phyloP scores from a whole-genome alignment of 23 tunicate species.

The Halocynthia aurantium region DNA sequence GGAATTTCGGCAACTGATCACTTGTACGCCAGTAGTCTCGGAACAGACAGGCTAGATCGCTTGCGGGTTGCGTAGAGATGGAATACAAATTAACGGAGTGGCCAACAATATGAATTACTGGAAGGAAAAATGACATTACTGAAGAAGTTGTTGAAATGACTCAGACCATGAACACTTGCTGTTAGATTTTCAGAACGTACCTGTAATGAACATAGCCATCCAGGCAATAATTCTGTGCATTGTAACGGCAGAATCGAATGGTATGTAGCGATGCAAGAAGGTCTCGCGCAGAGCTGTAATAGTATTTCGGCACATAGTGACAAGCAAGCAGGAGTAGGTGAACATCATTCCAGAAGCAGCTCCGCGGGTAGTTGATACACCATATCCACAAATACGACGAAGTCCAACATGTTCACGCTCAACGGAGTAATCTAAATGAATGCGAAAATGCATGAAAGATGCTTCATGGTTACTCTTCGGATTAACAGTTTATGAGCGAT shows the following conservation, averaged over 20 bases:
- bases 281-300: slow-evolving; percentile 81
- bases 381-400: slow-evolving; percentile 60
- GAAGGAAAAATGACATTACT: not conserved
- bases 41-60: slow-evolving; percentile 66
- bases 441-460: not conserved
- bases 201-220: slow-evolving; percentile 70
- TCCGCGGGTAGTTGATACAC: slow-evolving; percentile 58
- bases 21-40: slow-evolving; percentile 62
- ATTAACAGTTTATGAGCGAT: no score
- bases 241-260: slow-evolving; percentile 76
- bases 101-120: slow-evolving; percentile 66
- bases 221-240: slow-evolving; percentile 80
- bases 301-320: slow-evolving; percentile 85
- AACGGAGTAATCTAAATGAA: slow-evolving; percentile 53
- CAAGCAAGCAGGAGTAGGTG: slow-evolving; percentile 74
- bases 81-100: slow-evolving; percentile 82
- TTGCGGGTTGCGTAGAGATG: slow-evolving; percentile 71
- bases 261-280: slow-evolving; percentile 84
- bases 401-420: slow-evolving; percentile 62
- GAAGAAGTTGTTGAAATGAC: no score
- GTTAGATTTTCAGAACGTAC: slow-evolving; percentile 8
- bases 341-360: slow-evolving; percentile 88
- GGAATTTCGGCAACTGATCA: slow-evolving; percentile 55
- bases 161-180: not conserved
- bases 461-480: no score